phyloP scores from a whole-genome alignment of 2,113 vertebrate species.

The Leucoraja erinaceus region DNA sequence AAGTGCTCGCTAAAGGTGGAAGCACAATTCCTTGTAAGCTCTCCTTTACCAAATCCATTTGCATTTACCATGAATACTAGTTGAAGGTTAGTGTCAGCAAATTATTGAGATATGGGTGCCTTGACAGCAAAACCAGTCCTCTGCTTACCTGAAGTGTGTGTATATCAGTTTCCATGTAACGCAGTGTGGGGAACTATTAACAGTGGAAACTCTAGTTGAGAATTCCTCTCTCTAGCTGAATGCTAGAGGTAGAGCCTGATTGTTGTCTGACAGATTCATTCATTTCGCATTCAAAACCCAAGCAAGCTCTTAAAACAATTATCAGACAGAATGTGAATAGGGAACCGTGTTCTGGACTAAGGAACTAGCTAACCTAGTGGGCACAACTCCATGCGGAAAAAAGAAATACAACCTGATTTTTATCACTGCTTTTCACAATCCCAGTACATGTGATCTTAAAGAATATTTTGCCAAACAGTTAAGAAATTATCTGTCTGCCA shows the following conservation, averaged over 20 bases:
- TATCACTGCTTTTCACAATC: background rate
- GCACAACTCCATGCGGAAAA: background rate
- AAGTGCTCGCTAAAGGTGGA: background rate
- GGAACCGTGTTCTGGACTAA: no score
- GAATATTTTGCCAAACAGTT: background rate
- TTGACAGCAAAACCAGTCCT: background rate
- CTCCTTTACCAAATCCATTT: background rate
- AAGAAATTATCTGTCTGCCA: background rate
- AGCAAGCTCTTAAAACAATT: background rate
- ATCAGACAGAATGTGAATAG: background rate
- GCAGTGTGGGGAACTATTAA: background rate
- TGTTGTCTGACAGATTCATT: background rate
- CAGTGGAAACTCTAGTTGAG: background rate
- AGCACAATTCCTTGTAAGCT: background rate
- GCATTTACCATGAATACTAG: background rate
- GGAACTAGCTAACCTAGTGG: background rate
- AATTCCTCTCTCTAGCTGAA: background rate
- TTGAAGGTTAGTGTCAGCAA: background rate
- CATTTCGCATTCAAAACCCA: background rate
- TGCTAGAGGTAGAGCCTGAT: background rate
- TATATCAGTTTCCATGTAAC: background rate
- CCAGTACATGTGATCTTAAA: background rate
- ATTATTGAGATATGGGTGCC: background rate
- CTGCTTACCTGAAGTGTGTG: background rate
- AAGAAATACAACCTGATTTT: background rate